phyloP scores from a whole-genome alignment of 1,140 invertebrate genomes.

The Drosophila saltans region DNA sequence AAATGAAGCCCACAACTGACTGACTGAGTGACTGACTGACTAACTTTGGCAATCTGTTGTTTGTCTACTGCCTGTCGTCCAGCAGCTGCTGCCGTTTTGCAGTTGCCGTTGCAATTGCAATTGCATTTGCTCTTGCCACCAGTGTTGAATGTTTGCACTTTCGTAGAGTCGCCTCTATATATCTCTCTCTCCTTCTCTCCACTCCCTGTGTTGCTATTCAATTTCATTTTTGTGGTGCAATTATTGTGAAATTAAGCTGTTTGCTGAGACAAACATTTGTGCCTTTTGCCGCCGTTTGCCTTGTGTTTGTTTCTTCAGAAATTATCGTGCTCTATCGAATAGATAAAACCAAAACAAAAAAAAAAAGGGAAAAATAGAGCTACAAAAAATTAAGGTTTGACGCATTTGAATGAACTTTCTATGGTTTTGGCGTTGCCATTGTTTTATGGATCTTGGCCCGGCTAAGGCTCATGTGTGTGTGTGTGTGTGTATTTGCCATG shows the following conservation, averaged over 20 bases:
- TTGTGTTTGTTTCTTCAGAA: constrained; percentile 18
- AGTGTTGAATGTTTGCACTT: constrained; percentile 79
- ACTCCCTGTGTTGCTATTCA: constrained; percentile 48
- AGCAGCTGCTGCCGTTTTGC: constrained; percentile 54
- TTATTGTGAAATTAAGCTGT: constrained; percentile 79
- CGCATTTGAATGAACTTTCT: constrained; percentile 58
- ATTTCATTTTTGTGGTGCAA: constrained; percentile 63
- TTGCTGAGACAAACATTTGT: constrained; percentile 36
- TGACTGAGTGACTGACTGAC: constrained; percentile 2
- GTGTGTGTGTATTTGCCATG: constrained; percentile 64
- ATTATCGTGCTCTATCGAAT: constrained; percentile 25
- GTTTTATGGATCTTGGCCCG: constrained; percentile 40
- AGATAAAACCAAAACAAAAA: constrained; percentile 36
- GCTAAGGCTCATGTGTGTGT: constrained; percentile 52
- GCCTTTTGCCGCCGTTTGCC: not conserved
- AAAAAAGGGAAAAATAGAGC: no score
- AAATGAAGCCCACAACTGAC: constrained; percentile 39
- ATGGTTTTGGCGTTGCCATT: constrained; percentile 27
- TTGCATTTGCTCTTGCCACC: constrained; percentile 58
- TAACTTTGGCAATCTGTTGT: constrained; percentile 47
- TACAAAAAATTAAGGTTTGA: constrained; percentile 11
- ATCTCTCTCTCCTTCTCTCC: no score
- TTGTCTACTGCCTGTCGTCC: constrained; percentile 36
- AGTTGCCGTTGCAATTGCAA: constrained; percentile 56
- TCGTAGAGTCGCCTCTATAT: constrained; percentile 31